phyloP scores from a whole-genome alignment of 2,797 vertebrate species.

The Peromyscus attwateri region DNA sequence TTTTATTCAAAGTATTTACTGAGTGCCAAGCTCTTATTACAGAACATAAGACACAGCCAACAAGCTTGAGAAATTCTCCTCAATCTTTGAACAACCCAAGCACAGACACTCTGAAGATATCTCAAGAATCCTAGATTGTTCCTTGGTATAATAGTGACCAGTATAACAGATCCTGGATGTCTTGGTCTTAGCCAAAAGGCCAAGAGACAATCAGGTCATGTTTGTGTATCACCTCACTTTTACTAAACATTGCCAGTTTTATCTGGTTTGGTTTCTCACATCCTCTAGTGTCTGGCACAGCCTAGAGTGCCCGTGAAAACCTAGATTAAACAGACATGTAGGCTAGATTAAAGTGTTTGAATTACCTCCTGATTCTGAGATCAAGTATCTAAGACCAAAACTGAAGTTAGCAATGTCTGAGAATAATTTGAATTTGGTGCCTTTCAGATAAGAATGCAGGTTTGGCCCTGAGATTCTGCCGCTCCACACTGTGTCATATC shows the following conservation, averaged over 20 bases:
- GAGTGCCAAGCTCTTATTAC: not conserved
- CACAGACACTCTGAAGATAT: not conserved
- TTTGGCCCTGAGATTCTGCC: not conserved
- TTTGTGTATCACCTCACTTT: not conserved
- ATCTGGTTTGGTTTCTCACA: not conserved
- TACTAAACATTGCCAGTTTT: not conserved
- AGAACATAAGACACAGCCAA: not conserved
- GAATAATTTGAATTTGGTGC: not conserved
- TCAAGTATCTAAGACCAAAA: not conserved
- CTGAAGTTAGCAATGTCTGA: not conserved
- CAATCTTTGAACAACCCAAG: not conserved
- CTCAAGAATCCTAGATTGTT: conserved; percentile 30
- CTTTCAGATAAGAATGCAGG: not conserved
- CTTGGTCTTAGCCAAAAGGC: not conserved
- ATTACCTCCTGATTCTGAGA: conserved; percentile 13
- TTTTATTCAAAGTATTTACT: conserved; percentile 68
- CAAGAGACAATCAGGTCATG: not conserved
- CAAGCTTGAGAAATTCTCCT: conserved; percentile 8
- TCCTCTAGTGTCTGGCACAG: not conserved
- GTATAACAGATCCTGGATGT: not conserved
- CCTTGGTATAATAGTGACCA: not conserved
- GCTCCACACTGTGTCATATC: not conserved
- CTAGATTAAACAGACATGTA: not conserved
- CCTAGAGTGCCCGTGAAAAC: not conserved
- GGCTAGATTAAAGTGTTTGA: not conserved